Percentiles rank a stretch among this genome's conserved stretches.
Conservation (phyloP, 2,797 vertebrate species). For the Eidolon dupreanum region DNA sequence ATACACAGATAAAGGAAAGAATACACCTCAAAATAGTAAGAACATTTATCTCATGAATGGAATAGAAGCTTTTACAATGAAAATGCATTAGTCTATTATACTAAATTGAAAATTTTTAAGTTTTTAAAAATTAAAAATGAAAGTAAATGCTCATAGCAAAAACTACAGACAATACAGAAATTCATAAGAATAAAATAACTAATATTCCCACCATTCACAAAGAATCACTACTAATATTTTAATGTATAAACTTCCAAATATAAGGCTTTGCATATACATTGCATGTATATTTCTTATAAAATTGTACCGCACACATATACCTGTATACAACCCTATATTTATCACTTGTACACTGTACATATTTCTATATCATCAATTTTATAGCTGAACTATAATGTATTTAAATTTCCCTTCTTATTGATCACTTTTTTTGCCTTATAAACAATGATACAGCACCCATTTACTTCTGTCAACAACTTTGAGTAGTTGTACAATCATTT, state of each 20-base stretch:
- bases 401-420: background rate
- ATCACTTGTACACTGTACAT: background rate
- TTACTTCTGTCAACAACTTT: background rate
- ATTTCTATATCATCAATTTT: background rate
- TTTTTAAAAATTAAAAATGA: background rate
- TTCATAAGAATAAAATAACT: background rate
- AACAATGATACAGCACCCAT: background rate
- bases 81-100: background rate
- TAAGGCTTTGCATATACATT: background rate
- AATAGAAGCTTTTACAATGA: background rate
- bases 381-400: background rate
- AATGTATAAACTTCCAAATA: background rate
- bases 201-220: background rate
- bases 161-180: background rate
- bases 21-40: background rate
- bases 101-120: background rate
- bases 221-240: background rate
- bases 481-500: background rate
- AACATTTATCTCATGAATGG: background rate
- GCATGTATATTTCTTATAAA: background rate
- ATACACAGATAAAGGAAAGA: background rate
- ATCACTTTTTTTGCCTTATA: background rate
- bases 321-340: background rate
- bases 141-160: background rate
- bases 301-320: background rate